Conservation (phyloP, 2,888 invertebrate genomes). For the Melanostoma mellinum region DNA sequence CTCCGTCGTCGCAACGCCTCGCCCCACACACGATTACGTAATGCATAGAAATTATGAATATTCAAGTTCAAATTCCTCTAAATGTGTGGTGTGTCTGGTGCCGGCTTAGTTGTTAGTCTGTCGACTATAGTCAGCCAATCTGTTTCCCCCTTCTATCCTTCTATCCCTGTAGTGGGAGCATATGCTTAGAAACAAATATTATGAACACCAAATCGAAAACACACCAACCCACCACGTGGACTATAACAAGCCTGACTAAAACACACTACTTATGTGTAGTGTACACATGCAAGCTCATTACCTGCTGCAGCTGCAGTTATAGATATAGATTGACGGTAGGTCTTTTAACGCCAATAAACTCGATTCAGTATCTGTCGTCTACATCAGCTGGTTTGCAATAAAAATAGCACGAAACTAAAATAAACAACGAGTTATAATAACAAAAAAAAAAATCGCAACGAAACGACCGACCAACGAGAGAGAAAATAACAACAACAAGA, state of each 20-base stretch:
- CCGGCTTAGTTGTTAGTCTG: constrained; percentile 9
- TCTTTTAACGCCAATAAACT: constrained; percentile 54
- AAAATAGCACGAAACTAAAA: constrained; percentile 36
- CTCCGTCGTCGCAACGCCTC: neutral
- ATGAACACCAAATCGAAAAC: constrained; percentile 55
- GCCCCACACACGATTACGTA: constrained; percentile 26
- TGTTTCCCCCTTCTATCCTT: no score
- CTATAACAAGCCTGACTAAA: neutral
- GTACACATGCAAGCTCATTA: constrained; percentile 37
- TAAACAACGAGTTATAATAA: neutral
- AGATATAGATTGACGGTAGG: constrained; percentile 3
- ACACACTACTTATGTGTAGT: neutral
- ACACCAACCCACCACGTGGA: constrained; percentile 35
- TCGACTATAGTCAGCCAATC: neutral
- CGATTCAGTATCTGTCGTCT: constrained; percentile 35
- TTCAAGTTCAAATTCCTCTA: constrained; percentile 66
- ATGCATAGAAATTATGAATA: constrained; percentile 66
- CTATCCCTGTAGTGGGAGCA: no score
- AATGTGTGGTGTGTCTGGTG: constrained; percentile 29
- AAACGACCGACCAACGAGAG: neutral
- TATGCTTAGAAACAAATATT: constrained; percentile 23
- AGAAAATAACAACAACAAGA: constrained; percentile 30
- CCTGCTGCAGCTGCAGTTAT: constrained; percentile 38
- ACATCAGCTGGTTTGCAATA: constrained; percentile 51
- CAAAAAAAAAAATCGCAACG: no score